These are phyloP conservation scores for Trissolcus basalis DNA, from an alignment of 1,140 invertebrate species.

Conservation along the genomic window DNA sequence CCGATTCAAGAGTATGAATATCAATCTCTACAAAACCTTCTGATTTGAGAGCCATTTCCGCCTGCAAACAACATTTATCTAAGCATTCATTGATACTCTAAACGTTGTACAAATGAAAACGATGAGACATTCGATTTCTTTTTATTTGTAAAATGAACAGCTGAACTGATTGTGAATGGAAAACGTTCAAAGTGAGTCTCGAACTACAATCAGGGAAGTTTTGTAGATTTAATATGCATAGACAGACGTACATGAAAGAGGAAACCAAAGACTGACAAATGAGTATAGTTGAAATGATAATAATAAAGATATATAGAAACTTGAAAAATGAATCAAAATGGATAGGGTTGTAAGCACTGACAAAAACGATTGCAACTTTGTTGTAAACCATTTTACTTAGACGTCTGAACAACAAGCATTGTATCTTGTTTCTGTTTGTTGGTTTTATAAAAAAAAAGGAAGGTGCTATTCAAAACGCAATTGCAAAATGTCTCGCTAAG, in stretches of 20 bases:
- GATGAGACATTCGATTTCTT: slow-evolving; percentile 39
- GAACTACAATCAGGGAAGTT: slow-evolving; percentile 58
- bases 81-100: slow-evolving; percentile 44
- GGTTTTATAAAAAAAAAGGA: background rate
- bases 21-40: slow-evolving; percentile 95
- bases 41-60: slow-evolving; percentile 94
- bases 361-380: slow-evolving; percentile 38
- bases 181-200: no score
- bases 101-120: slow-evolving; percentile 51
- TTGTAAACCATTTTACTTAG: slow-evolving; percentile 45
- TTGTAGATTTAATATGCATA: slow-evolving; percentile 63
- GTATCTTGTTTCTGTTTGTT: slow-evolving; percentile 28
- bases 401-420: slow-evolving; percentile 34
- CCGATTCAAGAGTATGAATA: slow-evolving; percentile 90
- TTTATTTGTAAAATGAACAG: background rate
- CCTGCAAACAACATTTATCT: slow-evolving; percentile 79
- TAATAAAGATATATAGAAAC: slow-evolving; percentile 5
- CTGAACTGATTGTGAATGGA: no score
- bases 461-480: slow-evolving; percentile 3
- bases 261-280: background rate
- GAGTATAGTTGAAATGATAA: background rate
- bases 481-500: slow-evolving; percentile 21
- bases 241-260: slow-evolving; percentile 18
- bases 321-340: slow-evolving; percentile 23
- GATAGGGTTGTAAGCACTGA: slow-evolving; percentile 46